Base-by-base conservation (phyloP, 2,888 invertebrate species). In the Furcula furcula region DNA sequence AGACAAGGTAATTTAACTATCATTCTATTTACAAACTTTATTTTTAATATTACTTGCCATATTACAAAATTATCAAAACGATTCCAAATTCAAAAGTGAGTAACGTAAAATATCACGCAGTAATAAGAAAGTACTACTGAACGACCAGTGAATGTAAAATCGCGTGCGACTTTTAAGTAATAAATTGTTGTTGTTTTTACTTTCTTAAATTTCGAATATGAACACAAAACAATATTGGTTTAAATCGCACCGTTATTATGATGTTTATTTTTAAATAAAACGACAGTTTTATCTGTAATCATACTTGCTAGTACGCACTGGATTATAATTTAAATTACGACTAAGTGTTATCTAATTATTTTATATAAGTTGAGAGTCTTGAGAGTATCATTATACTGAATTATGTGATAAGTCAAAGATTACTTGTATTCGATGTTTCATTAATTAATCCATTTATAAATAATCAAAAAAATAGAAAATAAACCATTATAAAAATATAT, bases 281-380 rank as follows among this genome's bases (percentile, higher is more conserved):
- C 34, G 19, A 34, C 29, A 28, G 31, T 40, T 46, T 45, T 46
- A 55, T 47, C 40, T 25, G 22, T 33, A 11, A 31, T 37, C 22
- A 40, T 30, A 34, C 40, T 43, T 38, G 33, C 36, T 40, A 36
- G 34, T 42, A 31, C 40, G 36, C 36, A 26, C 15, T 29, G 34
- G 37, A 44, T 45, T 46, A 32, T 40, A 42, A 34, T 26, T 18
- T 30, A 31, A 42, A 34, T 27, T 26, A 33, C 26, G 30, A 10
- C 30, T 23, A 12, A 3, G 1, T 10, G 27, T 46, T 54, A 48
- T 51, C 37, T 41, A 25, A 21, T 18, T 23, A 37, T 18, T 34
- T 39, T 32, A 9, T 29, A 20, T 29, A 20, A 34, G 30, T 29
- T 23, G 26, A 27, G n/a, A n/a, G n/a, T n/a, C n/a, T n/a, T n/a